Evolutionary conservation across 1,140 invertebrate species (phyloP).

Genomic region (Wasmannia auropunctata): DNA sequence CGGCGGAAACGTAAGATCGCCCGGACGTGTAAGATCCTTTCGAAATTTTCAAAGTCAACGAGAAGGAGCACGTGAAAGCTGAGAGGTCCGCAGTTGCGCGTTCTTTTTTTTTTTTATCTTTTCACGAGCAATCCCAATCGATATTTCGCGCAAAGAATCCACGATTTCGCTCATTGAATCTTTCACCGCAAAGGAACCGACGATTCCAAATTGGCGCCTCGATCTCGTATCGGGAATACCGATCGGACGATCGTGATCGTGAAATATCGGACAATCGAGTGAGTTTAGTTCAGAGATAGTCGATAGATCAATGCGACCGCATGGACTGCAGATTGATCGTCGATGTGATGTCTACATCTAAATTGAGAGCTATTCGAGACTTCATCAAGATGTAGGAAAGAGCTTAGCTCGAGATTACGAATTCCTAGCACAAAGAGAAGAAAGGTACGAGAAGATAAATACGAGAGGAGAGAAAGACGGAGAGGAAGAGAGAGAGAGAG

Average conservation of each 20-base stretch:
- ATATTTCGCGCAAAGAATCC: constrained; percentile 33
- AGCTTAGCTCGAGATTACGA: constrained; percentile 43
- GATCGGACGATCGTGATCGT: constrained; percentile 29
- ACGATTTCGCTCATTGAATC: not conserved
- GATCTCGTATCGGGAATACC: constrained; percentile 2
- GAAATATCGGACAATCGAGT: constrained; percentile 33
- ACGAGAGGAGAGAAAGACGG: not conserved
- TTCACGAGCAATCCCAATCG: constrained; percentile 36
- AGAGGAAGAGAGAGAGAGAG: constrained; percentile 19
- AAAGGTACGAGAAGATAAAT: constrained; percentile 1
- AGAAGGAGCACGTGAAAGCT: constrained; percentile 64
- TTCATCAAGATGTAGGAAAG: constrained; percentile 27
- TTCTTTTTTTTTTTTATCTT: no score
- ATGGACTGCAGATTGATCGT: constrained; percentile 6
- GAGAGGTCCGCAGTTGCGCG: constrained; percentile 60
- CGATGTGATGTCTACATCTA: constrained; percentile 44
- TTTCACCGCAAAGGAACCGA: not conserved
- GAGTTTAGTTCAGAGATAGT: constrained; percentile 52
- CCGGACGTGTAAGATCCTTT: constrained; percentile 17
- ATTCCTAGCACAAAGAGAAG: constrained; percentile 19
- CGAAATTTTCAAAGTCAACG: constrained; percentile 55
- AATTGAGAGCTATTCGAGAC: constrained; percentile 48
- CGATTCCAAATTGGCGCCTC: not conserved
- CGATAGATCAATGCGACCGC: constrained; percentile 20
- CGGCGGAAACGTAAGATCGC: constrained; percentile 56